Base-by-base conservation (phyloP, 2,113 vertebrate genomes). In the Hypomesus transpacificus region DNA sequence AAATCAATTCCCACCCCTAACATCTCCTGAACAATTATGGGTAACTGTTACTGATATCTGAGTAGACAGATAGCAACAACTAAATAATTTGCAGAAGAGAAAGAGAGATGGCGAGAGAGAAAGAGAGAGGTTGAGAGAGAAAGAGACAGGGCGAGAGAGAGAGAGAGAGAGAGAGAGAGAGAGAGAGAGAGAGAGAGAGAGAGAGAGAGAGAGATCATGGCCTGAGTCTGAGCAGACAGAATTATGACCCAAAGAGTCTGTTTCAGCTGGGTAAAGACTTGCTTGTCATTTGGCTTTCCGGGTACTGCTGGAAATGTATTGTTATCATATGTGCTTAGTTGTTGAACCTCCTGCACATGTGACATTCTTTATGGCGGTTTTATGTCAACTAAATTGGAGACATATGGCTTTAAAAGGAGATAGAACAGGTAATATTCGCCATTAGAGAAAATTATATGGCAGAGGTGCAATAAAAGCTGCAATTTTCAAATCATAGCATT, bases 321-420 rank as follows among this genome's bases (percentile, higher is more conserved):
- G 73, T 87, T 87, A 88, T 89, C 89, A 87, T 84, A 82, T 80
- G 73, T 34, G 39, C 73, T 78, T 82, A 75, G 83, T 84, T 80
- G 71, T 80, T 75, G 78, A 79, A 73, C 50, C 84, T 22, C 13
- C 76, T 14, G 39, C 61, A 53, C 59, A 71, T 71, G 77, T 77
- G 81, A 68, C 65, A 58, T 8, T 50, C 71, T 87, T 89, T 88
- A 90, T 78, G 71, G 80, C 69, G 9, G 69, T 52, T 76, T 70
- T 26, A 67, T 77, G 75, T 75, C 69, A 57, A 72, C 78, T 71
- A 52, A 34, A 79, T 59, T 60, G 66, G 79, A 79, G 70, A 81
- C 78, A 80, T 69, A 79, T 63, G 76, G 76, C 39, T 60, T 65
- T 81, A 84, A 85, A 85, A 66, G 24, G 7, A 84, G 82, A 89